Evolutionary conservation across 1,140 invertebrate genomes (phyloP).

Genomic region (Cotesia chilonis): DNA sequence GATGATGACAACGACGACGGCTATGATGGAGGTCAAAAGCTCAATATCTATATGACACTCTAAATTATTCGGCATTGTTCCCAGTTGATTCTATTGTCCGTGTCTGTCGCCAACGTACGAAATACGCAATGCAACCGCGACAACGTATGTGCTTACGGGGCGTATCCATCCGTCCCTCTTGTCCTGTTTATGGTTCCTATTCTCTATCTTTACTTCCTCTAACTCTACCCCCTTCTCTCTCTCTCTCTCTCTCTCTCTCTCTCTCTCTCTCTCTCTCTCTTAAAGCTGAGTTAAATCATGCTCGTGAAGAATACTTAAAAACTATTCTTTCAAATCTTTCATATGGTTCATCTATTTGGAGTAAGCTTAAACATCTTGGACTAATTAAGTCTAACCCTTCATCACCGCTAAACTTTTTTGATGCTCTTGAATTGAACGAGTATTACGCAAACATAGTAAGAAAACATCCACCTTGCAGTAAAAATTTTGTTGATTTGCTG

Average conservation of each 20-base stretch:
- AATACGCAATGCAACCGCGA: conserved; percentile 50
- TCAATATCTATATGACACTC: conserved; percentile 64
- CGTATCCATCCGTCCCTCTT: conserved; percentile 5
- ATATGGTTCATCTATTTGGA: too few relatives aligned
- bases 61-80: conserved; percentile 64
- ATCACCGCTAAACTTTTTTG: too few relatives aligned
- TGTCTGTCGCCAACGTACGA: conserved; percentile 62
- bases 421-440: too few relatives aligned
- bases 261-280: neutral
- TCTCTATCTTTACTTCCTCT: neutral
- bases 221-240: neutral
- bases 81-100: conserved; percentile 62
- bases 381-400: too few relatives aligned
- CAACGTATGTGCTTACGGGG: conserved; percentile 36
- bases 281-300: too few relatives aligned
- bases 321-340: too few relatives aligned
- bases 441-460: too few relatives aligned
- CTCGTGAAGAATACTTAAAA: too few relatives aligned
- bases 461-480: too few relatives aligned
- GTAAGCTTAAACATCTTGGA: too few relatives aligned
- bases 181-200: neutral
- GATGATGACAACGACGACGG: neutral
- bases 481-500: too few relatives aligned
- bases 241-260: neutral
- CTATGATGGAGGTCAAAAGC: conserved; percentile 54